These are phyloP conservation scores for Schizothorax lantsangensis DNA, from an alignment of 2,797 vertebrate species.

Conservation along the genomic window DNA sequence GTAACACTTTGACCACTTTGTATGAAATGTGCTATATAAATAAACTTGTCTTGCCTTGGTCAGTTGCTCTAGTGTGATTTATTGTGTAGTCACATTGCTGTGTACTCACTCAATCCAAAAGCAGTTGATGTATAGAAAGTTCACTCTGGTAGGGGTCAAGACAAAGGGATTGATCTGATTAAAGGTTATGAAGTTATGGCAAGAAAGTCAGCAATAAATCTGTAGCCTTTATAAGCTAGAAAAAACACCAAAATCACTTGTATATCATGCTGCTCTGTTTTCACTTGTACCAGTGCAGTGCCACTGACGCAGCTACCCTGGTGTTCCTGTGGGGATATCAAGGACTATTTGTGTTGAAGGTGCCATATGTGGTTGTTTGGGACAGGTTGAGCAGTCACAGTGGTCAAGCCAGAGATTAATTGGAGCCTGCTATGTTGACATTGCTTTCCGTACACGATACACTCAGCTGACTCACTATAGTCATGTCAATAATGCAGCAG, in stretches of 20 bases:
- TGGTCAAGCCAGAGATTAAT: slow-evolving; percentile 46
- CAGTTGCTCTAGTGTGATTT: background rate
- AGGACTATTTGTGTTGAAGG: slow-evolving; percentile 25
- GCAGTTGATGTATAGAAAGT: background rate
- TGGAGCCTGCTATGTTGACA: slow-evolving; percentile 33
- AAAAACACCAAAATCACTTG: background rate
- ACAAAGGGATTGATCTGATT: background rate
- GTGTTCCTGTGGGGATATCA: slow-evolving; percentile 5
- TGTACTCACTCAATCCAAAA: background rate
- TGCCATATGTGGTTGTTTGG: slow-evolving; percentile 30
- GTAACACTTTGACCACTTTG: background rate
- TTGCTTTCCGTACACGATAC: slow-evolving; percentile 24
- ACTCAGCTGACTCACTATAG: slow-evolving; percentile 5
- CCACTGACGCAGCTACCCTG: background rate
- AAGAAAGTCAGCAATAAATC: background rate
- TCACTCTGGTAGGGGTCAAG: background rate
- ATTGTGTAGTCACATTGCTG: background rate
- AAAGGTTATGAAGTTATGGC: background rate
- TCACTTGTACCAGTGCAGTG: background rate
- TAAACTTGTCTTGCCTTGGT: background rate
- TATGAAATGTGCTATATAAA: background rate
- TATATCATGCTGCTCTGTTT: background rate
- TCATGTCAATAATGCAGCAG: slow-evolving; percentile 48
- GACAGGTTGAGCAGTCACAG: slow-evolving; percentile 23
- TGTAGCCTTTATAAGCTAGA: background rate